A percentile compares a stretch with the other conserved stretches of the same genome.
phyloP scores from a whole-genome alignment of 2,888 invertebrate species.

The Oscheius onirici region DNA sequence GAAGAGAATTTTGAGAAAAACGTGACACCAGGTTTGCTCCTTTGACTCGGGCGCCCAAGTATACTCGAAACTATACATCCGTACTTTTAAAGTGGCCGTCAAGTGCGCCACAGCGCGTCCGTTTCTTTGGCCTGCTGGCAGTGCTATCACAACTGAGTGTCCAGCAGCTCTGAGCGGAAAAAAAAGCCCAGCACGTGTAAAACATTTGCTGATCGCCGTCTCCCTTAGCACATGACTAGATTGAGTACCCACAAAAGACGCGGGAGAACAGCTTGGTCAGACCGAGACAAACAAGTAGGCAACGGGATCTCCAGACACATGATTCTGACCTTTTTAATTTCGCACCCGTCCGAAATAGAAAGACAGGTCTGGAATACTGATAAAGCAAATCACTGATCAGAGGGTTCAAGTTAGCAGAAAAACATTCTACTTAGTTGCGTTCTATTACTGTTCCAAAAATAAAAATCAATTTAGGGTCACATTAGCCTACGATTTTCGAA shows the following conservation, averaged over 20 bases:
- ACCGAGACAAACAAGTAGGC: slow-evolving; percentile 7
- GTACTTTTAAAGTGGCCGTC: slow-evolving; percentile 1
- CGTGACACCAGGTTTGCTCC: too few relatives aligned
- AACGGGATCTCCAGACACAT: background rate
- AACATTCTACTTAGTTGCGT: too few relatives aligned
- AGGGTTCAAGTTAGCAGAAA: too few relatives aligned
- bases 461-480: too few relatives aligned
- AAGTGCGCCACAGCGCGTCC: slow-evolving; percentile 6
- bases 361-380: background rate
- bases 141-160: slow-evolving; percentile 21
- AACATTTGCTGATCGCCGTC: slow-evolving; percentile 8
- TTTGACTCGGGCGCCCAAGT: background rate
- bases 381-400: too few relatives aligned
- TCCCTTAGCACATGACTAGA: slow-evolving; percentile 24
- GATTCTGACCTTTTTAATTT: background rate
- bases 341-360: background rate
- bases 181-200: slow-evolving; percentile 1
- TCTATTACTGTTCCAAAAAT: too few relatives aligned
- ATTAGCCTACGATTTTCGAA: too few relatives aligned
- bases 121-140: background rate
- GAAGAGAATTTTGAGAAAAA: too few relatives aligned
- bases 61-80: background rate
- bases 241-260: slow-evolving; percentile 22
- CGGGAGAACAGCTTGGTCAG: slow-evolving; percentile 3
- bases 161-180: background rate